Conservation (phyloP, 30 jellyfish, hydroid and myxozoan species). For the Aurelia coerulea region DNA sequence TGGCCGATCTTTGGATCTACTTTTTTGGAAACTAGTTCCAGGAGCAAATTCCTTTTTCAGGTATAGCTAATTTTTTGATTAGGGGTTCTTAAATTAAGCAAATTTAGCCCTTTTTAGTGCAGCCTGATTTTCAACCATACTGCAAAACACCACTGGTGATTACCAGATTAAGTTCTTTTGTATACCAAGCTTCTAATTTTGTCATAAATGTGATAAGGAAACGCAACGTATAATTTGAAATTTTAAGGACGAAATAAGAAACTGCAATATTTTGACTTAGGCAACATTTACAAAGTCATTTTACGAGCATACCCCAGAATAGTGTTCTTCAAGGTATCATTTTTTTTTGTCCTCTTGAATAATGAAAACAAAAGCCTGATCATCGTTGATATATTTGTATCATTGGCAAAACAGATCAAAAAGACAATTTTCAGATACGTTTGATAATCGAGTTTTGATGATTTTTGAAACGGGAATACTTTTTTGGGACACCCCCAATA, state of each 20-base stretch:
- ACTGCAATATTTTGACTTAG: neutral
- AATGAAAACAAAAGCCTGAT: no score
- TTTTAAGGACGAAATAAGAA: neutral
- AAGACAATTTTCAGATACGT: neutral
- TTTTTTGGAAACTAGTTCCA: no score
- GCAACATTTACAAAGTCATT: neutral
- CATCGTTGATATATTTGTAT: no score
- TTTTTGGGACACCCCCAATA: neutral
- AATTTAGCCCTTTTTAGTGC: neutral
- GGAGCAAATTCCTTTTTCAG: no score
- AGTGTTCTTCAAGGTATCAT: neutral
- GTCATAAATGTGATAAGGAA: neutral
- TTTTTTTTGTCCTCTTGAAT: neutral
- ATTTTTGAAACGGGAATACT: neutral
- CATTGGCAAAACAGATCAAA: no score
- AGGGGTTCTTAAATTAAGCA: no score
- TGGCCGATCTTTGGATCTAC: no score
- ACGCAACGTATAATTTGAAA: neutral
- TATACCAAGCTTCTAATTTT: neutral
- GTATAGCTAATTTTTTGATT: no score
- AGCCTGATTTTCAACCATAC: neutral
- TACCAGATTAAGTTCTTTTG: neutral
- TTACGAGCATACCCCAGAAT: neutral
- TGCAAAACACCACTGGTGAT: neutral
- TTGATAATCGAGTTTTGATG: neutral